Evolutionary conservation across 2,797 vertebrate genomes (phyloP).

Genomic region (Sorex maritimensis): DNA sequence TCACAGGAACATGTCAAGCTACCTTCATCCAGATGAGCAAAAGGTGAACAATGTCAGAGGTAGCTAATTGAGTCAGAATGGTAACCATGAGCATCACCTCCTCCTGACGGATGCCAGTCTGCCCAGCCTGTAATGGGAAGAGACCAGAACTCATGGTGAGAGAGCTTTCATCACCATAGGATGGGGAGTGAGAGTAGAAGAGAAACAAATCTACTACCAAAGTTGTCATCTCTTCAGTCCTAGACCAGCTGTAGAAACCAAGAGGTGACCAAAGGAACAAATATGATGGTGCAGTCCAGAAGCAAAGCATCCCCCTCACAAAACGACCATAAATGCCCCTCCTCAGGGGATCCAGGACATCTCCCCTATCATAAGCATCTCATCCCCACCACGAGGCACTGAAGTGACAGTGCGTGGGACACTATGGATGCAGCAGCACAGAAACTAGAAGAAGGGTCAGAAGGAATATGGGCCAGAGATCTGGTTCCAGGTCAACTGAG

Average conservation of each 20-base stretch:
- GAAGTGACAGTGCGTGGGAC: background rate
- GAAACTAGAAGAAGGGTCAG: background rate
- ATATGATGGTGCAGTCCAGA: background rate
- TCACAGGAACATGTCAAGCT: slow-evolving; percentile 35
- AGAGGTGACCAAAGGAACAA: background rate
- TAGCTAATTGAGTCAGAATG: background rate
- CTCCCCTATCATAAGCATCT: background rate
- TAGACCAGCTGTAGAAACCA: background rate
- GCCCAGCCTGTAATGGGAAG: background rate
- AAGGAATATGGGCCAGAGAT: background rate
- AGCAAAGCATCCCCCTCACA: background rate
- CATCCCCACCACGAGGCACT: background rate
- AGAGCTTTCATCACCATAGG: background rate
- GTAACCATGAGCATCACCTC: slow-evolving; percentile 51
- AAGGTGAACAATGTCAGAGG: slow-evolving; percentile 34
- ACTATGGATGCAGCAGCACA: background rate
- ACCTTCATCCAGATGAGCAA: slow-evolving; percentile 64
- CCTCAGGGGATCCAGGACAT: too few species aligned
- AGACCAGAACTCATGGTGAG: background rate
- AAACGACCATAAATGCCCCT: background rate
- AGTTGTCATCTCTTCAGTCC: background rate
- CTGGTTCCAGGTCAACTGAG: background rate
- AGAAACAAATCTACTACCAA: background rate
- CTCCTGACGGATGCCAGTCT: slow-evolving; percentile 12
- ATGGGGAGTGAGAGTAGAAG: background rate